A percentile compares a stretch with the other conserved stretches of the same genome.
phyloP scores from a whole-genome alignment of 2,797 vertebrate species.

The Cephalopachus bancanus region DNA sequence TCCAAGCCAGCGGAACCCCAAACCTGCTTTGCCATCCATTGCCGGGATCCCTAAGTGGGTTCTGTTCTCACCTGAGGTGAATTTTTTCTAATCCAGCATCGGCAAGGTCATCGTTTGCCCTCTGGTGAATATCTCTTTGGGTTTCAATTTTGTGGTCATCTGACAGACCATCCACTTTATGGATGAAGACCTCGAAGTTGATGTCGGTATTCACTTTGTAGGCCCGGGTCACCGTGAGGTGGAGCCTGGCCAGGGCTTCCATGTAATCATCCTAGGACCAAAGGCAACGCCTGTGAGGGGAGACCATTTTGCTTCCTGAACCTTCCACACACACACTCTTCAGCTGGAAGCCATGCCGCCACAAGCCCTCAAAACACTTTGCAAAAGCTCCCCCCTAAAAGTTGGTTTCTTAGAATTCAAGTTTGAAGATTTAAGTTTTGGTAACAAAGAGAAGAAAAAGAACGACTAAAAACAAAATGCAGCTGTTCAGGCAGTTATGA shows the following conservation, averaged over 20 bases:
- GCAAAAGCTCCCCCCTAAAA: neutral
- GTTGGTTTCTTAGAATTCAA: neutral
- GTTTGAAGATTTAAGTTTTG: slow-evolving; percentile 1
- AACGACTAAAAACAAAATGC: neutral
- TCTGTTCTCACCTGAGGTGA: slow-evolving; percentile 94
- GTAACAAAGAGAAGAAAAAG: slow-evolving; percentile 28
- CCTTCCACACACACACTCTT: neutral
- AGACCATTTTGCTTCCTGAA: neutral
- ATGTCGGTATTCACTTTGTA: slow-evolving; percentile 97
- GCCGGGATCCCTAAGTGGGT: slow-evolving; percentile 82
- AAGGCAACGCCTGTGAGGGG: slow-evolving; percentile 69
- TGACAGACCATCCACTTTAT: slow-evolving; percentile 97
- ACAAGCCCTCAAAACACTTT: neutral
- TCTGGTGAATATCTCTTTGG: slow-evolving; percentile 96
- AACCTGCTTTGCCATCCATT: neutral
- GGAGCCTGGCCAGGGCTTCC: slow-evolving; percentile 95
- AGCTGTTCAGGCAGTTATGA: neutral
- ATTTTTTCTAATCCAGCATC: slow-evolving; percentile 95
- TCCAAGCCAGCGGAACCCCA: neutral
- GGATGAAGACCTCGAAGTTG: slow-evolving; percentile 98
- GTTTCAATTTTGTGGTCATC: slow-evolving; percentile 98
- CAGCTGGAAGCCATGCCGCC: neutral
- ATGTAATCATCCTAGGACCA: slow-evolving; percentile 95
- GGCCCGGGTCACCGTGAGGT: slow-evolving; percentile 96
- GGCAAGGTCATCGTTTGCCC: slow-evolving; percentile 95